Conservation (phyloP, 2,113 vertebrate species). For the Xenotilapia longispinis region DNA sequence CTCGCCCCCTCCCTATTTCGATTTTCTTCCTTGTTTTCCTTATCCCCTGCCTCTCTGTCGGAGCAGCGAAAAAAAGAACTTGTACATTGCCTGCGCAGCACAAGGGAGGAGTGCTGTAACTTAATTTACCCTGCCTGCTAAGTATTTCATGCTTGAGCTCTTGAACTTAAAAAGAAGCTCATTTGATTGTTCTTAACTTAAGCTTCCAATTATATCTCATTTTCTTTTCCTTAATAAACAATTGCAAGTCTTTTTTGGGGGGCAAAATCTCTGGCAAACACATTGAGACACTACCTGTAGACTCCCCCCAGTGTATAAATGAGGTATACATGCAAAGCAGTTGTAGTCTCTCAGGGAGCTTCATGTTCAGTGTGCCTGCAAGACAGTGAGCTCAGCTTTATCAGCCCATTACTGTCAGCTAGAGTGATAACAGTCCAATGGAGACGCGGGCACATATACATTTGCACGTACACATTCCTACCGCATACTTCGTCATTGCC, state of each 20-base stretch:
- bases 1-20: background rate
- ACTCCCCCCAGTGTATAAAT: background rate
- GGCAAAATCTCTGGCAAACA: background rate
- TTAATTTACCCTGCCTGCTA: background rate
- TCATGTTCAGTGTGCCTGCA: background rate
- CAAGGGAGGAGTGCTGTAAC: background rate
- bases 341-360: background rate
- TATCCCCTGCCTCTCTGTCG: background rate
- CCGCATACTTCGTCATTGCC: background rate
- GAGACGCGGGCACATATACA: background rate
- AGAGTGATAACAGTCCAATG: background rate
- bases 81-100: background rate
- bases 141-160: background rate
- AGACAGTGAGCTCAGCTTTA: background rate
- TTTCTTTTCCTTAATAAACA: background rate
- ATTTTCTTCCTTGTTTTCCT: background rate
- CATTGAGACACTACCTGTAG: background rate
- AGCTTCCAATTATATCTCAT: background rate
- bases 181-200: background rate
- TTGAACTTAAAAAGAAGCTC: background rate
- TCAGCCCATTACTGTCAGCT: conserved; percentile 2
- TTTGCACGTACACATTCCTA: background rate
- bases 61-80: background rate
- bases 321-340: background rate
- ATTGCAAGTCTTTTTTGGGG: background rate